Evolutionary conservation across 2,113 vertebrate genomes (phyloP).

Genomic region (Hucho hucho): DNA sequence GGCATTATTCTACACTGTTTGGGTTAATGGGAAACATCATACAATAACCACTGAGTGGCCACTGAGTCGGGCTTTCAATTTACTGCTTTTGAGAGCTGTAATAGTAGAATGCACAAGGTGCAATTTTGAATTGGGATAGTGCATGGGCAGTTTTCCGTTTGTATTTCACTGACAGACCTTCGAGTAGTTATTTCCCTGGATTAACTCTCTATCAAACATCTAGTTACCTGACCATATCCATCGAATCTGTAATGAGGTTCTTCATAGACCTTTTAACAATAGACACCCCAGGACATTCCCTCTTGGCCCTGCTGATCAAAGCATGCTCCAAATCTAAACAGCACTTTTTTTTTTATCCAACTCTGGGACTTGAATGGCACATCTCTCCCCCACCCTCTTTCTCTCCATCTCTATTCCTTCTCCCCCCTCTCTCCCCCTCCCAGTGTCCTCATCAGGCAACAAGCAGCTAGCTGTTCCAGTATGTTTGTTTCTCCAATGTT

Average conservation of each 20-base stretch:
- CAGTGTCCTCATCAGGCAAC: constrained; percentile 37
- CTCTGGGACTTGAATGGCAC: not conserved
- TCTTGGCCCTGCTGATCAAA: constrained; percentile 40
- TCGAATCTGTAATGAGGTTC: constrained; percentile 42
- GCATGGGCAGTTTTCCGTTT: too few species aligned
- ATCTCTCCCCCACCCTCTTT: not conserved
- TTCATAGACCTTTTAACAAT: constrained; percentile 4
- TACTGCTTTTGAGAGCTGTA: too few species aligned
- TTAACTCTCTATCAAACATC: too few species aligned
- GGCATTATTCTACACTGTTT: too few species aligned
- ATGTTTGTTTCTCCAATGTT: constrained; percentile 58
- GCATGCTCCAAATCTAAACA: constrained; percentile 18
- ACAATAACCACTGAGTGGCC: too few species aligned
- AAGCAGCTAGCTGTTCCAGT: constrained; percentile 36
- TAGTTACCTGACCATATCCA: constrained; percentile 42
- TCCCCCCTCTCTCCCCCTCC: constrained; percentile 12
- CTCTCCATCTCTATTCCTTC: not conserved
- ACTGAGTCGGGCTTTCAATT: too few species aligned
- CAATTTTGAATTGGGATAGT: too few species aligned
- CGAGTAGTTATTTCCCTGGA: too few species aligned
- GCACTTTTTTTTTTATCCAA: too few species aligned
- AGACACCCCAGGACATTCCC: not conserved
- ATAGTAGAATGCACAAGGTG: too few species aligned
- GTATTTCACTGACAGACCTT: too few species aligned
- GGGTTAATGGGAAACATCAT: too few species aligned